phyloP scores from a whole-genome alignment of 2,797 vertebrate species.

The Loris lydekkerianus region DNA sequence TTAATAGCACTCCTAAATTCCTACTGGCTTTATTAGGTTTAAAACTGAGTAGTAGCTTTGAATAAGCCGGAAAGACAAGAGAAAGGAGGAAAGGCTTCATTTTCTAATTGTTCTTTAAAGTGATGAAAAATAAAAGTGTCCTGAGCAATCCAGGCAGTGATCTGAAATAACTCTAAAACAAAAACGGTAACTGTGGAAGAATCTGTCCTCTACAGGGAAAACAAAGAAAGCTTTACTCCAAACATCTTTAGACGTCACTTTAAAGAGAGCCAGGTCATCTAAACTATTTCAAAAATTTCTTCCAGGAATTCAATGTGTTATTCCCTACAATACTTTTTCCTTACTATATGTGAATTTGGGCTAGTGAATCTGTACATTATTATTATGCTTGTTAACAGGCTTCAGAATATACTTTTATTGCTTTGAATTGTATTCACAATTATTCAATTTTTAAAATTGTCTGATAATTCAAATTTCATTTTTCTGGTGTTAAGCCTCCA shows the following conservation, averaged over 20 bases:
- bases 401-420: background rate
- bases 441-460: background rate
- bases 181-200: background rate
- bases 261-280: background rate
- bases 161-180: background rate
- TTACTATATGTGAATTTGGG: background rate
- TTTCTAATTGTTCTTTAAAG: background rate
- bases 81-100: background rate
- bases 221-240: background rate
- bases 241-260: background rate
- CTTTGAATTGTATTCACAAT: background rate
- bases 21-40: background rate
- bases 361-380: background rate
- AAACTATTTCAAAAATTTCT: background rate
- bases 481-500: conserved; percentile 22
- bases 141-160: background rate
- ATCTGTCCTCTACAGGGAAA: conserved; percentile 8
- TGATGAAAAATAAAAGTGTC: background rate
- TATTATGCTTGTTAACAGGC: background rate
- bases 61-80: background rate
- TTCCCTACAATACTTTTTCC: background rate
- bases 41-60: background rate
- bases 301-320: background rate
- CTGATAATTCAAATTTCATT: background rate
- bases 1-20: background rate